Conservation (phyloP, 1,140 invertebrate genomes). For the Oppia nitens region DNA sequence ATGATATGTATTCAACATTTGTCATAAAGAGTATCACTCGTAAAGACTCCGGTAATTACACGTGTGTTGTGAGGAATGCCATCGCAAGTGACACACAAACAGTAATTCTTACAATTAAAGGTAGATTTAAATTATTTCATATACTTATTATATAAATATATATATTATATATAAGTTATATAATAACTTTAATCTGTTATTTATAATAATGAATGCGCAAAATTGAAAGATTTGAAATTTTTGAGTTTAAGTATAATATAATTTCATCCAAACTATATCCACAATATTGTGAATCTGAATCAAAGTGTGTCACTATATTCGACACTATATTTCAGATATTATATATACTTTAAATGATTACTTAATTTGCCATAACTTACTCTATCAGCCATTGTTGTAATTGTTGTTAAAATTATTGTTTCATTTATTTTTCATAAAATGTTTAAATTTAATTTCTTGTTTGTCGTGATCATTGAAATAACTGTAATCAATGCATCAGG, state of each 20-base stretch:
- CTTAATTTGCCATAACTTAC: no score
- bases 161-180: no score
- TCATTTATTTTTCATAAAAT: neutral
- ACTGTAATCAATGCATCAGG: neutral
- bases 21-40: neutral
- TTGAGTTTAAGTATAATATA: neutral
- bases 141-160: no score
- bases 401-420: neutral
- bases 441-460: neutral
- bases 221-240: neutral
- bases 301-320: neutral
- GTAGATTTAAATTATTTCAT: slow-evolving; percentile 10
- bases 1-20: neutral
- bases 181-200: no score
- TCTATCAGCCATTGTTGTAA: neutral
- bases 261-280: neutral
- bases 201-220: no score
- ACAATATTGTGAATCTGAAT: neutral
- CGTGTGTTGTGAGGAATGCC: neutral
- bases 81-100: neutral
- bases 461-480: no score
- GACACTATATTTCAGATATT: neutral
- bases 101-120: slow-evolving; percentile 1
- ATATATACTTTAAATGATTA: no score
- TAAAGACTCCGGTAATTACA: slow-evolving; percentile 7